Evolutionary conservation across 2,113 vertebrate genomes (phyloP), one percentile per base, ranked within the genome.

Genomic region (Turdus rufiventris): DNA sequence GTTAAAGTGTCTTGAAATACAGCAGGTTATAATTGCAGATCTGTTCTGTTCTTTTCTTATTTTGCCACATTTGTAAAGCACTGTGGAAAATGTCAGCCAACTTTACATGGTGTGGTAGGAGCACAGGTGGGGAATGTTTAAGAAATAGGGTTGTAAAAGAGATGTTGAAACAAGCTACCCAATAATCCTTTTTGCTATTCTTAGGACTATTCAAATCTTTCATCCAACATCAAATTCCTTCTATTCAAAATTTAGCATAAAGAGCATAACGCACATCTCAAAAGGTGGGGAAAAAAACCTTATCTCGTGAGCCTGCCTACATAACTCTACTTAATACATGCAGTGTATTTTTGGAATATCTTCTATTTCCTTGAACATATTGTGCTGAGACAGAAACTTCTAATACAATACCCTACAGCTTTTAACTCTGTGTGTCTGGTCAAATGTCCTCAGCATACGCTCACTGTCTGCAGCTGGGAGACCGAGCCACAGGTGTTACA

Each of bases 1-100:
- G 85, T 89, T 92, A 91, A 91, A 96, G 56, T 93, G 28, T 91
- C 72, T 82, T 89, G 50, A 94, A 90, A 93, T 96, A 78, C 45
- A 80, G 61, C 73, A 73, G n/a, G 33, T 74, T 94, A 34, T 77
- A 94, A 90, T 63, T 84, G 29, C 51, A 88, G 47, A 83, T 70
- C 43, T 79, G 24, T 85, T 95, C 73, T 68, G 82, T 82, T 96
- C 75, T 90, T 80, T 90, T 91, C 58, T 92, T 93, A 80, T 71
- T 90, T 56, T 92, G 28, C 56, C 68, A 34, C 54, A 18, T 80
- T 87, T 75, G 29, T 73, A 93, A 88, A 91, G 67, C 47, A 23
- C 67, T 58, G 54, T 73, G 67, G 60, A 93, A 96, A 94, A 95
- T 75, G 85, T 83, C 82, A 96, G 94, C 54, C 47, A 92, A 70